Base-by-base conservation (phyloP, 2,797 vertebrate species). In the Phoxinus dragarum region DNA sequence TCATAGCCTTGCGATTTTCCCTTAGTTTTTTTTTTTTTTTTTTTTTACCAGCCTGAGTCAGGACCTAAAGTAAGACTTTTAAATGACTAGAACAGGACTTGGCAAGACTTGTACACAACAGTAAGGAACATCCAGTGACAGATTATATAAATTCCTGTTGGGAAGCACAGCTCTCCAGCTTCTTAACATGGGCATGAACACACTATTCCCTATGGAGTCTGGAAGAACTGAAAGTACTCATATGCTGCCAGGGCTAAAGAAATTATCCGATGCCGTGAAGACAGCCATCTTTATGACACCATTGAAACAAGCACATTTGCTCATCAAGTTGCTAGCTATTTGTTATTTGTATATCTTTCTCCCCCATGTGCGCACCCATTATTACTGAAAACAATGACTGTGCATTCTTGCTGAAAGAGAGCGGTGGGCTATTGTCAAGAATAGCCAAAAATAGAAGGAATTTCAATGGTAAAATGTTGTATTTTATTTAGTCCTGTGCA, bases 111-210 rank as follows among this genome's bases (percentile, higher is more conserved):
- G 87, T 86, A 77, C 36, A 56, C 84, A 80, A 87, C 64, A 79
- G 61, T 47, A 27, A 82, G 80, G 88, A 89, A 88, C 86, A 84
- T 76, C 76, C 54, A 64, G 67, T 54, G 71, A 86, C 80, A 68
- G 74, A 83, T 88, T 88, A 87, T 59, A 74, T 77, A 74, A 86
- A 89, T 85, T 88, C 86, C 76, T 81, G 84, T 54, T 80, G 81
- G 72, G 86, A 79, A 83, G 69, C 23, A 56, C 80, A 76, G 73
- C 47, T 69, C 77, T 56, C 73, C 42, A 67, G 86, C 81, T 84
- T 68, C 87, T 89, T 83, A 89, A 66, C 87, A 80, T 47, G 77
- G 86, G 84, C 81, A 74, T 87, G 89, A 89, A 90, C 88, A 90
- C 59, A 66, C 34, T 44, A 84, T 88, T 90, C 88, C 88, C 86